Evolutionary conservation across 1,140 invertebrate species (phyloP), one percentile per base, ranked within the genome.

Genomic region (Globodera ellingtonae): DNA sequence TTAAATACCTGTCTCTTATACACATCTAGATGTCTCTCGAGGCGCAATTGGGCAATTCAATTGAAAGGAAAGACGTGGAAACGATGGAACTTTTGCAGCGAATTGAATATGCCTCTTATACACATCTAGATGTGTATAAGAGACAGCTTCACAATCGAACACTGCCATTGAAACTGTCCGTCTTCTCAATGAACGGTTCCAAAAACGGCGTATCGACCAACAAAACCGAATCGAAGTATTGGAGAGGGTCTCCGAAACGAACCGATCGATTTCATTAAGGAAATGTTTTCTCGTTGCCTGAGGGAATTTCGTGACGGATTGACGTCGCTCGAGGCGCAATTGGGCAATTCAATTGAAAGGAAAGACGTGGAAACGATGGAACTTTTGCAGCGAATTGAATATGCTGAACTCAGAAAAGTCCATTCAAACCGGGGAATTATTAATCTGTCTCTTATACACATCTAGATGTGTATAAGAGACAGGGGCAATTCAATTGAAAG

Each of bases 341-440:
- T 75, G 73, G 44, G 10, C 10, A 59, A 21, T n/a, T 18, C 73
- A 9, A 59, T 50, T 35, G 9, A 75, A 21, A 44, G 18, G 10
- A 35, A n/a, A 9, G 35, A 59, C 13, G 24, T 50, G 71, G 9
- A 79, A 35, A 81, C 15, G 9, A 7, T 69, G 48, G 35, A 69
- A n/a, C 8, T 7, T 13, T 44, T 56, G 72, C 35, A 15, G 5
- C 35, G 35, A 10, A 18, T 15, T 13, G 48, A 80, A 24, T 79
- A 78, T 35, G 69, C n/a, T 47, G 79, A 79, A 52, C 65, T 79
- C 13, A 10, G 15, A 18, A 62, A 62, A 62, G 56, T 62, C 56
- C 1, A 18, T 62, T 62, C 10, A 62, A 62, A 62, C 13, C 5
- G 56, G 48, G 6, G 7, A 52, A 52, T 4, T 9, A 9, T 52